Base-by-base conservation (phyloP, 2,113 vertebrate genomes). In the Dunckerocampus dactyliophorus region DNA sequence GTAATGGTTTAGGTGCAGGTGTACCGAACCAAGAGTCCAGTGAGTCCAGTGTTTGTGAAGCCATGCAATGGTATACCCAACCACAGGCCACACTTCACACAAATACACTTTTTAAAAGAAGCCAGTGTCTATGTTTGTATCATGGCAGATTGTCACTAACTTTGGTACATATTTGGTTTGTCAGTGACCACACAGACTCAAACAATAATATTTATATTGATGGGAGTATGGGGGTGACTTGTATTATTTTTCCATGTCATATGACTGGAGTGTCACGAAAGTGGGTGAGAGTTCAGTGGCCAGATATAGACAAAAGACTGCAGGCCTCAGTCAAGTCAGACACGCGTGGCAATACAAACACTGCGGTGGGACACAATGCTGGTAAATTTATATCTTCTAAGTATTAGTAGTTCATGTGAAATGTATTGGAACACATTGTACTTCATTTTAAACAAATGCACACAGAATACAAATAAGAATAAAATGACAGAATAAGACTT, bases 251-350 rank as follows among this genome's bases (percentile, higher is more conserved):
- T 91, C 90, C 88, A 89, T 85, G 87, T 86, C 91, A 88, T 71
- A 75, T 88, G 87, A 90, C 86, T 82, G 62, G 74, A 65, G 55
- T 63, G 67, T 62, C 79, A 72, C 75, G 7, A 63, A 90, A 90
- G 69, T 92, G 77, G 90, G 88, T 73, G 84, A 92, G 90, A 91
- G 91, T 88, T 92, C 87, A 90, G 31, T n/a, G 42, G 69, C 84
- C 88, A 87, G 80, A 91, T 89, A 89, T 88, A 90, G 89, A 71
- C 7, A 58, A 67, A 65, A 31, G 65, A 72, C 28, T 39, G 68
- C 75, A 48, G 42, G 15, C 74, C 63, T 49, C 69, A 76, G 80
- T 34, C 31, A 77, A 48, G 31, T 5, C 31, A 56, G 72, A 51
- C 22, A 8, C 9, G 55, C 48, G 67, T 72, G 76, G 68, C 64